These are phyloP conservation scores for Drosophila neonasuta DNA, from an alignment of 2,888 invertebrate genomes.

Conservation along the genomic window DNA sequence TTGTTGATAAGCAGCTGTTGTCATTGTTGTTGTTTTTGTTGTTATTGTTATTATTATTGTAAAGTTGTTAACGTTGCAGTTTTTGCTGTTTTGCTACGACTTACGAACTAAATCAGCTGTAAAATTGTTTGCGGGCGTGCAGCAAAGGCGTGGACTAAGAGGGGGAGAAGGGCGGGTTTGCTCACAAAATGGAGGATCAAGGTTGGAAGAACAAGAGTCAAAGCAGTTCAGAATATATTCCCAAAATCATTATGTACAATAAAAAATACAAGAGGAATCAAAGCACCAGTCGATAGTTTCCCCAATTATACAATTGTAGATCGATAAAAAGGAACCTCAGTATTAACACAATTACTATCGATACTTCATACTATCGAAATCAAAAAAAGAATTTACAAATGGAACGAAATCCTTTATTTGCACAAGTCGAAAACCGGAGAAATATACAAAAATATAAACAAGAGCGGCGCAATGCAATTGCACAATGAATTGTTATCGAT, in stretches of 20 bases:
- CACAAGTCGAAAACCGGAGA: neutral
- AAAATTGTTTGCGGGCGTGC: constrained; percentile 38
- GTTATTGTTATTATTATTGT: constrained; percentile 21
- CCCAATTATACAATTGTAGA: neutral
- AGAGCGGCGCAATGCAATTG: no score
- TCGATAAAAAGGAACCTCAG: neutral
- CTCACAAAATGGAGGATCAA: neutral
- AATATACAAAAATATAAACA: neutral
- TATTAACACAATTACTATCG: neutral
- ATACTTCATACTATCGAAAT: neutral
- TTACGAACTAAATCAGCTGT: constrained; percentile 42
- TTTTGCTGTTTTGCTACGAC: constrained; percentile 36
- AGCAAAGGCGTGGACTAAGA: constrained; percentile 47
- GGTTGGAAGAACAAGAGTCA: neutral
- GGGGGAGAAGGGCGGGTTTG: neutral
- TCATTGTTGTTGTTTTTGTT: constrained; percentile 35
- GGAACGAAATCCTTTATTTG: neutral
- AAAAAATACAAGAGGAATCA: constrained; percentile 1
- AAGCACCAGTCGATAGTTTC: constrained; percentile 16
- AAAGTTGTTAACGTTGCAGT: constrained; percentile 36
- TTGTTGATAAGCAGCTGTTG: constrained; percentile 60
- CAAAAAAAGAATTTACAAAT: neutral
- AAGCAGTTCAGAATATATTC: neutral
- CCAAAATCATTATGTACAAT: constrained; percentile 34
- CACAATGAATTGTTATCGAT: neutral